phyloP scores from a whole-genome alignment of 2,888 invertebrate species.

The Andrena marginata region DNA sequence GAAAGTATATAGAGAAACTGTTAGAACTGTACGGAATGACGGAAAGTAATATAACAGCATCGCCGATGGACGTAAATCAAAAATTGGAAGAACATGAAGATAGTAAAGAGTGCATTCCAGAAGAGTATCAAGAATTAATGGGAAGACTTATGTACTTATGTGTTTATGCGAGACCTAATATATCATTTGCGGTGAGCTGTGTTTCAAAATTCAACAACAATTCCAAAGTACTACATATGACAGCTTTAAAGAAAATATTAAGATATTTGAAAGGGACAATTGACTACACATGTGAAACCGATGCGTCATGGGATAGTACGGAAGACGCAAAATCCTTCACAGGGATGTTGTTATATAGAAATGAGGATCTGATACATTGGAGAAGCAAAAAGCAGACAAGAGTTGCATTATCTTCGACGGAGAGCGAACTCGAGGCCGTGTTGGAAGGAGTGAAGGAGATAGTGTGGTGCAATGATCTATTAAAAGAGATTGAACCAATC shows the following conservation, averaged over 20 bases:
- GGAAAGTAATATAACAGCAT: too few relatives aligned
- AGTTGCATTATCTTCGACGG: conserved; percentile 21
- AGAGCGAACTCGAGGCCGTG: background rate
- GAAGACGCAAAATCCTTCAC: conserved; percentile 31
- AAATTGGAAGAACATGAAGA: too few relatives aligned
- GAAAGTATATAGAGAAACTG: too few relatives aligned
- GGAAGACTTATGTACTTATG: too few relatives aligned
- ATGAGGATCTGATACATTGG: conserved; percentile 30
- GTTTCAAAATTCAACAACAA: conserved; percentile 26
- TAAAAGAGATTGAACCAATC: conserved; percentile 32
- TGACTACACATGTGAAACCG: too few relatives aligned
- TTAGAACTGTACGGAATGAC: too few relatives aligned
- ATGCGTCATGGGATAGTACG: background rate
- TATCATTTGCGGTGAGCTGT: background rate
- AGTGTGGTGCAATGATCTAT: conserved; percentile 1
- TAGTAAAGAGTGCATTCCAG: too few relatives aligned
- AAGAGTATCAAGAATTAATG: too few relatives aligned
- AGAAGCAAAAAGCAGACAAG: conserved; percentile 19
- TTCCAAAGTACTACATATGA: background rate
- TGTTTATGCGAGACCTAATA: too few relatives aligned
- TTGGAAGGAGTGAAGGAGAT: conserved; percentile 26
- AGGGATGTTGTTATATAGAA: conserved; percentile 23
- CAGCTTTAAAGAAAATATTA: too few relatives aligned
- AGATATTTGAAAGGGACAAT: too few relatives aligned
- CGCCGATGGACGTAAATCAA: too few relatives aligned